Percentiles rank a stretch among this genome's conserved stretches.
These are phyloP conservation scores for Trichomalopsis sarcophagae DNA, from an alignment of 1,140 invertebrate species.

Conservation along the genomic window DNA sequence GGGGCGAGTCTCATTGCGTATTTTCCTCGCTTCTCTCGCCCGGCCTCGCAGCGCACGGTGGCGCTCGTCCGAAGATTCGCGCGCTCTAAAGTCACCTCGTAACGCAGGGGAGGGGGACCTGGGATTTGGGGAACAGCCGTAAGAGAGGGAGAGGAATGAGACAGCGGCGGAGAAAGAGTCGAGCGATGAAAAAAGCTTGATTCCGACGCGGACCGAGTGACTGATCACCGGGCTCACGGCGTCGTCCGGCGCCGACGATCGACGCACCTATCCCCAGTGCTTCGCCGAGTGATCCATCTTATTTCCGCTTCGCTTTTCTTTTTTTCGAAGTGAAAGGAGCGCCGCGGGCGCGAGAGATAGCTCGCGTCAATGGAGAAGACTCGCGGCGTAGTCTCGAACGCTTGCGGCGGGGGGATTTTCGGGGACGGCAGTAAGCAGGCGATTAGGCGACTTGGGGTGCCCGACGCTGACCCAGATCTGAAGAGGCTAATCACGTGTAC, in stretches of 20 bases:
- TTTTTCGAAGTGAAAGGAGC: slow-evolving; percentile 3
- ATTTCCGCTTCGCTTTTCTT: slow-evolving; percentile 31
- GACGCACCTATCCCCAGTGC: not conserved
- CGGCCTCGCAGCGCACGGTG: not conserved
- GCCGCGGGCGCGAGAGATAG: not conserved
- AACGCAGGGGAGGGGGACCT: not conserved
- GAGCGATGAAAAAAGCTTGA: slow-evolving; percentile 34
- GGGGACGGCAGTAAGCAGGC: not conserved
- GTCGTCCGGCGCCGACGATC: not conserved
- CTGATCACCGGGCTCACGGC: slow-evolving; percentile 29
- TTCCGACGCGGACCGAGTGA: slow-evolving; percentile 32
- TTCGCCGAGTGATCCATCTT: slow-evolving; percentile 39
- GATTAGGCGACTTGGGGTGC: not conserved
- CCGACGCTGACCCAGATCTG: not conserved
- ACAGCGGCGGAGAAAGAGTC: not conserved
- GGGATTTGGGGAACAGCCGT: slow-evolving; percentile 5
- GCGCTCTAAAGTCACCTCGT: not conserved
- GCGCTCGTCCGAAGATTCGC: not conserved
- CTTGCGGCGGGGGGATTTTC: not conserved
- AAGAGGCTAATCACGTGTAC: not conserved
- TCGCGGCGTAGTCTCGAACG: not conserved
- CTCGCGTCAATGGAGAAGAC: not conserved
- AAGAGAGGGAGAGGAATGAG: not conserved
- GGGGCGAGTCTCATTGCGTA: slow-evolving; percentile 37
- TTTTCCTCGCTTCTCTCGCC: slow-evolving; percentile 9